phyloP scores from a whole-genome alignment of 2,113 vertebrate genomes.

The Helogale parvula region DNA sequence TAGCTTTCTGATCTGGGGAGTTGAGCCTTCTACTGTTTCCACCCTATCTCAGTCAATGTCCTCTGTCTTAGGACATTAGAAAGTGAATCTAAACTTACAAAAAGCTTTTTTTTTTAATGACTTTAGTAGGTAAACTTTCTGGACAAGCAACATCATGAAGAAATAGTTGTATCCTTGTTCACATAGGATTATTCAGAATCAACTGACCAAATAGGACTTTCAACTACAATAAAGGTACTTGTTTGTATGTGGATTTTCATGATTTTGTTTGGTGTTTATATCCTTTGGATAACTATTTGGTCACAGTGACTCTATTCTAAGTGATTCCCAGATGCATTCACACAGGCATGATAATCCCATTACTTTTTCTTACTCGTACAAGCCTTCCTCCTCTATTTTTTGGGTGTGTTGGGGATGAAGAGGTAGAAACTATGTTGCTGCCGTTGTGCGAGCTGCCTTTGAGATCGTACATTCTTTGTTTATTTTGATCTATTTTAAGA shows the following conservation, averaged over 20 bases:
- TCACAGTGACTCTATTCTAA: neutral
- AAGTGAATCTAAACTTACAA: neutral
- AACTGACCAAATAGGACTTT: neutral
- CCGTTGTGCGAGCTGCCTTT: neutral
- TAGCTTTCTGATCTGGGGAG: neutral
- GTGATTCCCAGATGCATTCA: neutral
- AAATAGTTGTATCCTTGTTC: neutral
- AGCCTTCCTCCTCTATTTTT: neutral
- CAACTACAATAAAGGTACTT: neutral
- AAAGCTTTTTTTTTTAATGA: neutral
- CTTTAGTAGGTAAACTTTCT: neutral
- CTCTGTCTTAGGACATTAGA: neutral
- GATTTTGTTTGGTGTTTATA: neutral
- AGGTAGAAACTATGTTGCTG: neutral
- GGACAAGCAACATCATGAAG: neutral
- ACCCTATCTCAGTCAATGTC: neutral
- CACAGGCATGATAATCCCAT: neutral
- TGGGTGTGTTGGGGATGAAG: neutral
- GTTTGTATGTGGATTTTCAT: neutral
- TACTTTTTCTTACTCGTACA: neutral
- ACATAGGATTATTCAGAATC: neutral
- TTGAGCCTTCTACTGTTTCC: neutral
- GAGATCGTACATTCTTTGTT: neutral
- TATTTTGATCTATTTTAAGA: slow-evolving; percentile 4
- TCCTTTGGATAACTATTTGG: neutral